These are phyloP conservation scores for Urocyon cinereoargenteus DNA, from an alignment of 2,797 vertebrate species.

Conservation along the genomic window DNA sequence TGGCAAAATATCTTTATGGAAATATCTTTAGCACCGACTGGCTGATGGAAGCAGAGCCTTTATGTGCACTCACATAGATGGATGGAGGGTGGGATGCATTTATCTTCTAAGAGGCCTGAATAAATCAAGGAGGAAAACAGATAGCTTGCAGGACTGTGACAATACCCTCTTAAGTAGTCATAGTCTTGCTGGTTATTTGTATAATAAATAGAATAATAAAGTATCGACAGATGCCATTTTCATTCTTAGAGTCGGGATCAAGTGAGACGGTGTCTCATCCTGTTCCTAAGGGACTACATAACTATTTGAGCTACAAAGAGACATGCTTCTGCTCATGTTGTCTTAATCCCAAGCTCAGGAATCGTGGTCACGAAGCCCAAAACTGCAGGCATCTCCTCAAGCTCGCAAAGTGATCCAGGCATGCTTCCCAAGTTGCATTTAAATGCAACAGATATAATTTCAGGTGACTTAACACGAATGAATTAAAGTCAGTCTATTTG, in stretches of 20 bases:
- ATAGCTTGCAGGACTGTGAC: background rate
- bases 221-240: background rate
- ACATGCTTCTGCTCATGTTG: background rate
- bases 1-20: background rate
- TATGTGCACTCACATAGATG: accelerated
- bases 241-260: background rate
- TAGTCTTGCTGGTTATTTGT: background rate
- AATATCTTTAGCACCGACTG: accelerated
- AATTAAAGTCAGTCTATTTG: no score
- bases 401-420: accelerated
- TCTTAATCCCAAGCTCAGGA: background rate
- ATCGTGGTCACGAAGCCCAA: background rate
- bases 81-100: background rate
- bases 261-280: background rate
- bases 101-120: background rate
- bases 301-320: background rate
- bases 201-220: background rate
- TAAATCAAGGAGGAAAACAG: background rate
- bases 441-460: no score
- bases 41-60: background rate
- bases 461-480: no score
- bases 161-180: background rate
- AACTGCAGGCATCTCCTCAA: background rate
- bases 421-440: no score
- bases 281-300: background rate